These are phyloP conservation scores for Phalacrocorax brasilianus DNA, from an alignment of 2,113 vertebrate species.

Conservation along the genomic window DNA sequence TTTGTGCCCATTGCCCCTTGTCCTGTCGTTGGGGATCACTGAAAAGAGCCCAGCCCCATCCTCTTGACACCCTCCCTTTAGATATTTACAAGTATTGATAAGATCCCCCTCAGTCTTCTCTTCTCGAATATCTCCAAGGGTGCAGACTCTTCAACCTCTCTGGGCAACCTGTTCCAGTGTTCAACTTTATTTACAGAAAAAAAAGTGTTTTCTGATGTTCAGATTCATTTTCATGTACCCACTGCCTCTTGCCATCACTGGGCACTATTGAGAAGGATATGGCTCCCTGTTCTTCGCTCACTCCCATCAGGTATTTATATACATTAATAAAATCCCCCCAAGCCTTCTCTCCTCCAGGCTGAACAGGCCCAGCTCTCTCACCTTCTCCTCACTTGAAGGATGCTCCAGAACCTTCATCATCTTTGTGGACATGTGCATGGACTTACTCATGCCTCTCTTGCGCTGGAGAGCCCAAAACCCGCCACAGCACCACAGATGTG, in stretches of 20 bases:
- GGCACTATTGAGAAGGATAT: not conserved
- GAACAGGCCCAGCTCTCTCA: not conserved
- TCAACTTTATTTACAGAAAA: not conserved
- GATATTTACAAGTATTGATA: too few relatives aligned
- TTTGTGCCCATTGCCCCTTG: too few relatives aligned
- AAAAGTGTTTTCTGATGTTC: not conserved
- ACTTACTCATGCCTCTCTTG: not conserved
- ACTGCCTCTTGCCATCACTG: not conserved
- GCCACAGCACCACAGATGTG: not conserved
- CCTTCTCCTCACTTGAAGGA: not conserved
- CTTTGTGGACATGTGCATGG: not conserved
- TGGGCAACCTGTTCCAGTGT: too few relatives aligned
- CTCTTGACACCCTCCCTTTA: too few relatives aligned
- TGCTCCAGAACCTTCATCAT: not conserved
- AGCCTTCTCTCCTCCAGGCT: not conserved
- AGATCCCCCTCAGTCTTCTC: too few relatives aligned
- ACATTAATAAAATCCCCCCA: rapidly evolving
- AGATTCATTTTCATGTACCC: not conserved
- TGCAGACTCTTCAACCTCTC: too few relatives aligned
- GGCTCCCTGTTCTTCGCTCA: not conserved
- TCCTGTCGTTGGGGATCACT: too few relatives aligned
- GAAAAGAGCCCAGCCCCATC: too few relatives aligned
- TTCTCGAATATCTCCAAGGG: too few relatives aligned
- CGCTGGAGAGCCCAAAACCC: not conserved
- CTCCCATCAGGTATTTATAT: not conserved